Conservation (phyloP, 2,797 vertebrate genomes). For the Cephalopachus bancanus region DNA sequence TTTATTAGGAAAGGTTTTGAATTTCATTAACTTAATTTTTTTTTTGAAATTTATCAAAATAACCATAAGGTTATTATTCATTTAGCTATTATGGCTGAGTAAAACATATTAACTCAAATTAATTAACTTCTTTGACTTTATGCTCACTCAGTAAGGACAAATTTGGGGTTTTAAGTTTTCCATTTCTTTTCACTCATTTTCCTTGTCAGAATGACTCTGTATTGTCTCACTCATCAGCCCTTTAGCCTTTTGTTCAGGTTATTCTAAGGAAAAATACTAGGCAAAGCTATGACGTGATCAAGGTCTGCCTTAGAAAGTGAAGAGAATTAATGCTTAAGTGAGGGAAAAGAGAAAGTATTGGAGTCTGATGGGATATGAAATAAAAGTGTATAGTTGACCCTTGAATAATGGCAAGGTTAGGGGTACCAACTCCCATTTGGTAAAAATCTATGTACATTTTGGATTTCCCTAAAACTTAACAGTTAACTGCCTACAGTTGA, state of each 20-base stretch:
- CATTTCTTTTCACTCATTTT: background rate
- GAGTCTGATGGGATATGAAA: background rate
- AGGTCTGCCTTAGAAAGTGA: background rate
- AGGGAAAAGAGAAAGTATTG: background rate
- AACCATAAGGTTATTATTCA: background rate
- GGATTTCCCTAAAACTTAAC: background rate
- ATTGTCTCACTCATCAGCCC: background rate
- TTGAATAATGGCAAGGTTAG: background rate
- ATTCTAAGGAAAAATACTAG: background rate
- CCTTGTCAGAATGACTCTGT: background rate
- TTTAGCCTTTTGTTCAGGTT: background rate
- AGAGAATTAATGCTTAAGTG: background rate
- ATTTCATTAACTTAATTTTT: background rate
- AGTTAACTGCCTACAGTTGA: background rate
- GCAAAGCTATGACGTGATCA: background rate
- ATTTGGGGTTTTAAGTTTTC: background rate
- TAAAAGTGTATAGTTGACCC: background rate
- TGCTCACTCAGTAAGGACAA: background rate
- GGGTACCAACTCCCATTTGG: background rate
- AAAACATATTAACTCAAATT: slow-evolving; percentile 22
- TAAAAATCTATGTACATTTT: background rate
- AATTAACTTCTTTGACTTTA: background rate
- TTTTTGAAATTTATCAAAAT: background rate
- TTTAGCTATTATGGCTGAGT: background rate
- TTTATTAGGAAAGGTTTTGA: background rate